These are phyloP conservation scores for Ormyrus labotus DNA, from an alignment of 2,888 invertebrate genomes.

Conservation along the genomic window DNA sequence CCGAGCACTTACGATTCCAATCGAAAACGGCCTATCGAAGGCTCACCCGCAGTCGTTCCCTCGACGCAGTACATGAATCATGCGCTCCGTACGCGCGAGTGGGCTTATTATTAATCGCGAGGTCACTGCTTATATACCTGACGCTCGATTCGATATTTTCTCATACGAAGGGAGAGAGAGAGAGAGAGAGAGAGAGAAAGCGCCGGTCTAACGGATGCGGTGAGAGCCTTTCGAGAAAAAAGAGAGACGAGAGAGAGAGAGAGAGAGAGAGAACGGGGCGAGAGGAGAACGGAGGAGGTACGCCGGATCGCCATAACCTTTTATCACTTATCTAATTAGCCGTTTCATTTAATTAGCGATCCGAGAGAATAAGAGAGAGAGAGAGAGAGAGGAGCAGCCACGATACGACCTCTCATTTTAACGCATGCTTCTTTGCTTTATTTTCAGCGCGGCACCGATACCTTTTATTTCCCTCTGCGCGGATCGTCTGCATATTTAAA, in stretches of 20 bases:
- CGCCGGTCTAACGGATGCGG: conserved; percentile 15
- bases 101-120: conserved; percentile 56
- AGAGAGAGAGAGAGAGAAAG: not conserved
- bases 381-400: conserved; percentile 12
- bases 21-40: conserved; percentile 52
- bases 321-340: conserved; percentile 71
- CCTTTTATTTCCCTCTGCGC: not conserved
- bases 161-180: conserved; percentile 13
- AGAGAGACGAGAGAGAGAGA: conserved; percentile 4
- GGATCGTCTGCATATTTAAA: not conserved
- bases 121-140: conserved; percentile 47
- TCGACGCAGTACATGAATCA: conserved; percentile 52
- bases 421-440: conserved; percentile 28
- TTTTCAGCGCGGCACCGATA: not conserved
- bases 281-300: conserved; percentile 10
- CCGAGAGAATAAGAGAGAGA: not conserved
- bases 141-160: conserved; percentile 47
- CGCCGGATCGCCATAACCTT: conserved; percentile 61
- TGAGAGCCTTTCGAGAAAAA: not conserved
- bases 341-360: conserved; percentile 69
- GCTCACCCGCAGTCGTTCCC: conserved; percentile 29
- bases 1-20: conserved; percentile 55
- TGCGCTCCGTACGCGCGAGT: conserved; percentile 26
- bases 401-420: conserved; percentile 38
- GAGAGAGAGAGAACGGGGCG: not conserved